These are phyloP conservation scores for Heliconius cydno DNA, from an alignment of 2,888 invertebrate species.

Conservation along the genomic window DNA sequence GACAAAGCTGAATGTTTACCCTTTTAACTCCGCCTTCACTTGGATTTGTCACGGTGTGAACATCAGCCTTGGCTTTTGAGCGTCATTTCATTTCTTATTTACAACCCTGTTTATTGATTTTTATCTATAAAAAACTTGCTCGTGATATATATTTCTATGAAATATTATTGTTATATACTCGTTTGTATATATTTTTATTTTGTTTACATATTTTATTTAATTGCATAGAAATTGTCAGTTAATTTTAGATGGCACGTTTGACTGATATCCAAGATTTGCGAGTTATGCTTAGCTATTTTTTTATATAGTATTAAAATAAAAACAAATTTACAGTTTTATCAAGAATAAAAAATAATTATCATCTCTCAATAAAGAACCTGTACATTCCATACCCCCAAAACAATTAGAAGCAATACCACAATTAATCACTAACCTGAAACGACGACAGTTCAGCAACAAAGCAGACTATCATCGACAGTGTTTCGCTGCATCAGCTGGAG, in stretches of 20 bases:
- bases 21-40: conserved; percentile 50
- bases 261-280: no score
- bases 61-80: conserved; percentile 21
- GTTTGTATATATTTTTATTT: neutral
- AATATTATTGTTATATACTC: neutral
- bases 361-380: no score
- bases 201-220: neutral
- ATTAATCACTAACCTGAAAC: conserved; percentile 74
- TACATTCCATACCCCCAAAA: neutral
- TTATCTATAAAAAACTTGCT: neutral
- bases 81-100: conserved; percentile 28
- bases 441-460: conserved; percentile 81
- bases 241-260: no score
- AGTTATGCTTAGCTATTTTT: no score
- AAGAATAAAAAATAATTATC: no score
- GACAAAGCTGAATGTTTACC: conserved; percentile 66
- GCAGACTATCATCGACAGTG: conserved; percentile 83
- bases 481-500: conserved; percentile 74
- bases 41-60: conserved; percentile 19
- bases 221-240: neutral
- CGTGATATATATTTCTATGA: neutral
- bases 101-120: conserved; percentile 23
- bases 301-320: no score
- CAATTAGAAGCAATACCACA: neutral
- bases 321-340: no score